Evolutionary conservation across 2,113 vertebrate species (phyloP), one percentile per base, ranked within the genome.

Genomic region (Oryzias javanicus): DNA sequence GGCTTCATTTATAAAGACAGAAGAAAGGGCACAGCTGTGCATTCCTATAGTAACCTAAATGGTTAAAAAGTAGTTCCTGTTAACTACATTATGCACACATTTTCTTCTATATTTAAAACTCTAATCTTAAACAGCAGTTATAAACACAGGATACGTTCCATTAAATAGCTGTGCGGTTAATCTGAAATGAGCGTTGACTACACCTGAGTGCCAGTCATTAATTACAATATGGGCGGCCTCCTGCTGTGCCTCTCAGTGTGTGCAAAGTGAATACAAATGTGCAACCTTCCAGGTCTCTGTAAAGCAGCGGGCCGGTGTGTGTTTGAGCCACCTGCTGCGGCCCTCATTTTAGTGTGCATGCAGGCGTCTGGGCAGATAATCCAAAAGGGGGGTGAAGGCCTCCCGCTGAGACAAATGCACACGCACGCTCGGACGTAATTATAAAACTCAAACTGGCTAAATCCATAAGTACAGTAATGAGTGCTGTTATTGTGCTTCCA

Each of bases 241-340:
- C 74, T 79, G 75, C 72, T 71, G 82, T 16, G 67, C 19, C 19
- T 72, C 42, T 45, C 10, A 35, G 3, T 51, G 67, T 54, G 60
- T 65, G 45, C 40, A 47, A 42, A 25, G 53, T 50, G 60, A 75
- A 79, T 77, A 64, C 69, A 80, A 79, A 79, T 65, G 48, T 47
- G 60, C 41, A 60, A 50, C 53, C 62, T 57, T 79, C 49, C 60
- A 63, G 67, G 79, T 89, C 42, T 75, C 24, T 8, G 60, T 25
- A 60, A 27, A 49, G 54, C 54, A 22, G 19, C 3, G 13, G 18
- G 40, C 51, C 14, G 45, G 49, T 29, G 57, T 62, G 61, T 48
- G 50, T 67, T 69, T 60, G 16, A 53, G 51, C 64, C 73, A 59
- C 72, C 64, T 74, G 69, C 63, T 18, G 60, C 12, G 62, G 73